These are phyloP conservation scores for Archips xylosteana DNA, from an alignment of 2,888 invertebrate genomes.

Conservation along the genomic window DNA sequence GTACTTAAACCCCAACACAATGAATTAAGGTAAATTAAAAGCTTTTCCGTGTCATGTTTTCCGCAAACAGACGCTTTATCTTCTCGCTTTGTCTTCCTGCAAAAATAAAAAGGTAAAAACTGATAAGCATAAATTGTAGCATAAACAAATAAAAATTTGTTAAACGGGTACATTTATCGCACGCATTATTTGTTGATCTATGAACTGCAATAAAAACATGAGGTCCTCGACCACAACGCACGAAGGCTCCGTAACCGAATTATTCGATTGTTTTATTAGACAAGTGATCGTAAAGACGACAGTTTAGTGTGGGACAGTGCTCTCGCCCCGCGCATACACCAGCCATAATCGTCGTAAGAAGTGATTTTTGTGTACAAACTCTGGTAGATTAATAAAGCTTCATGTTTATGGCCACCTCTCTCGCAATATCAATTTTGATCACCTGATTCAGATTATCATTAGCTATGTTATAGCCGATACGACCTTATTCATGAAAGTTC, in stretches of 20 bases:
- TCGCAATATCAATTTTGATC: constrained; percentile 52
- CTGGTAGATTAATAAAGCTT: constrained; percentile 62
- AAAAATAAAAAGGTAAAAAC: constrained; percentile 28
- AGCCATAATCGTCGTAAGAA: constrained; percentile 63
- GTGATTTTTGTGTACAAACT: constrained; percentile 68
- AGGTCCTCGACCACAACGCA: constrained; percentile 51
- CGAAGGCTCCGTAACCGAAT: constrained; percentile 57
- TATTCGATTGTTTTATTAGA: constrained; percentile 78
- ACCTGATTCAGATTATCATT: constrained; percentile 53
- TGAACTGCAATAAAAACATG: constrained; percentile 46
- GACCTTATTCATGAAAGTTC: constrained; percentile 58
- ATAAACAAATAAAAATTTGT: constrained; percentile 37
- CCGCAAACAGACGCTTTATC: constrained; percentile 53
- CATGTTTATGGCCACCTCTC: constrained; percentile 59
- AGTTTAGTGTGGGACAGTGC: constrained; percentile 60
- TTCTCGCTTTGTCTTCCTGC: constrained; percentile 37
- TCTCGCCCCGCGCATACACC: constrained; percentile 50
- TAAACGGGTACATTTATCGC: constrained; percentile 31
- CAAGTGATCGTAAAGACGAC: constrained; percentile 68
- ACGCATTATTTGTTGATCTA: constrained; percentile 30
- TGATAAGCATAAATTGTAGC: constrained; percentile 3
- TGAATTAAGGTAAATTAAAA: constrained; percentile 73
- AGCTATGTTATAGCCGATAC: constrained; percentile 54
- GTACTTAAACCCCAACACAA: constrained; percentile 64
- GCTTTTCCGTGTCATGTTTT: constrained; percentile 69